A percentile compares a stretch with the other conserved stretches of the same genome.
phyloP scores from a whole-genome alignment of 2,797 vertebrate species.

The Takifugu ocellatus region DNA sequence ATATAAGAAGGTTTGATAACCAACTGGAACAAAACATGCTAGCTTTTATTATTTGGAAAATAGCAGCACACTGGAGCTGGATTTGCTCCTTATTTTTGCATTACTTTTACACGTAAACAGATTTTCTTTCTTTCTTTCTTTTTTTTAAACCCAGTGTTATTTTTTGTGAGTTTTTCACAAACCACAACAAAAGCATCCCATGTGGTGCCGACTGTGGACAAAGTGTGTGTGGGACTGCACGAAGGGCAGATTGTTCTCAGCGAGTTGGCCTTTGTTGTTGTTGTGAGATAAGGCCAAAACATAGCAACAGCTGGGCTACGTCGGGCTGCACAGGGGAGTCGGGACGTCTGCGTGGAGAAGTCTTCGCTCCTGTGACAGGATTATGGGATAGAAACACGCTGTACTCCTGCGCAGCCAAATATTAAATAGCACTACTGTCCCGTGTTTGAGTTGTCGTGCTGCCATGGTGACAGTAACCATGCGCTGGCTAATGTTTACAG shows the following conservation, averaged over 20 bases:
- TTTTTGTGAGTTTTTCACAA: slow-evolving; percentile 17
- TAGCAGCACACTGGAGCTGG: slow-evolving; percentile 9
- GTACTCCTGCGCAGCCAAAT: slow-evolving; percentile 79
- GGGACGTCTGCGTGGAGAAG: slow-evolving; percentile 26
- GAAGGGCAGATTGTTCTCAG: slow-evolving; percentile 46
- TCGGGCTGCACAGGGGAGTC: slow-evolving; percentile 32
- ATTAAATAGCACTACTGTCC: slow-evolving; percentile 86
- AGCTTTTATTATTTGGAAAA: not conserved
- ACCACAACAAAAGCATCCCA: slow-evolving; percentile 33
- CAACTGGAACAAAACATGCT: not conserved
- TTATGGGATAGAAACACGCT: slow-evolving; percentile 72
- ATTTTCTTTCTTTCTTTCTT: slow-evolving; percentile 17
- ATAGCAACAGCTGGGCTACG: slow-evolving; percentile 73
- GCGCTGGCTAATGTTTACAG: slow-evolving; percentile 88
- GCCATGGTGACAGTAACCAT: slow-evolving; percentile 94
- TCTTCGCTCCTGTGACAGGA: slow-evolving; percentile 57
- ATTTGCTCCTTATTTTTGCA: too few relatives aligned
- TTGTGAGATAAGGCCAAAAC: slow-evolving; percentile 67
- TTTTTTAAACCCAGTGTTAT: slow-evolving; percentile 8
- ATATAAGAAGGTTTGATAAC: not conserved
- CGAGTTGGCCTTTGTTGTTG: slow-evolving; percentile 56
- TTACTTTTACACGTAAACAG: slow-evolving; percentile 16
- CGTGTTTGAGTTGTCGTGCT: slow-evolving; percentile 88
- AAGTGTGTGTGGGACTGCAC: slow-evolving; percentile 24
- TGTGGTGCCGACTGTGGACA: slow-evolving; percentile 36